Evolutionary conservation across 1,140 invertebrate species (phyloP).

Genomic region (Saxidomus purpurata): DNA sequence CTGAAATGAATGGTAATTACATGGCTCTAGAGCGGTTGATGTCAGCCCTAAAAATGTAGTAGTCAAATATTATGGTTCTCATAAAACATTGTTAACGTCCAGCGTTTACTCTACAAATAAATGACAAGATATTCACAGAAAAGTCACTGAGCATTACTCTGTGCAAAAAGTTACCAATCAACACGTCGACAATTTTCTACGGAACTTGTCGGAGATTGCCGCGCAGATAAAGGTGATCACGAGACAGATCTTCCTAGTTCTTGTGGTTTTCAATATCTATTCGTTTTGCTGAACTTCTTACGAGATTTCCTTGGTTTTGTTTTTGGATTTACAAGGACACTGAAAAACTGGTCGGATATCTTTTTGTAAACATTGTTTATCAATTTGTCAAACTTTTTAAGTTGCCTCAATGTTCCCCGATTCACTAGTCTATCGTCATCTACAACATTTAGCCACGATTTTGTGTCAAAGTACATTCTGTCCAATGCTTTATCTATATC

Average conservation of each 20-base stretch:
- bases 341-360: not conserved
- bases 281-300: not conserved
- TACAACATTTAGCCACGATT: conserved; percentile 20
- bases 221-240: not conserved
- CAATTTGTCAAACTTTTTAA: conserved; percentile 16
- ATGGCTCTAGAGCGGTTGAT: too few species aligned
- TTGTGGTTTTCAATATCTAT: not conserved
- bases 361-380: not conserved
- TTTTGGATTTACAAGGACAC: not conserved
- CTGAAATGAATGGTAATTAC: too few species aligned
- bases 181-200: too few species aligned
- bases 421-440: not conserved
- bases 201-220: too few species aligned
- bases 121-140: not conserved
- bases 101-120: not conserved
- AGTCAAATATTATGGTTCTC: too few species aligned
- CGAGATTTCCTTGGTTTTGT: not conserved
- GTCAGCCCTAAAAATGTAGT: too few species aligned
- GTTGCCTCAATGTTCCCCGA: not conserved
- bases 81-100: conserved; percentile 8
- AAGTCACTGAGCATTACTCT: too few species aligned
- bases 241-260: too few species aligned
- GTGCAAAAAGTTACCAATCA: too few species aligned
- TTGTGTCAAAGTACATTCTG: conserved; percentile 29
- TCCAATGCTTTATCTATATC: conserved; percentile 3